Evolutionary conservation across 2,888 invertebrate species (phyloP).

Genomic region (Hirtodrosophila histrioides): DNA sequence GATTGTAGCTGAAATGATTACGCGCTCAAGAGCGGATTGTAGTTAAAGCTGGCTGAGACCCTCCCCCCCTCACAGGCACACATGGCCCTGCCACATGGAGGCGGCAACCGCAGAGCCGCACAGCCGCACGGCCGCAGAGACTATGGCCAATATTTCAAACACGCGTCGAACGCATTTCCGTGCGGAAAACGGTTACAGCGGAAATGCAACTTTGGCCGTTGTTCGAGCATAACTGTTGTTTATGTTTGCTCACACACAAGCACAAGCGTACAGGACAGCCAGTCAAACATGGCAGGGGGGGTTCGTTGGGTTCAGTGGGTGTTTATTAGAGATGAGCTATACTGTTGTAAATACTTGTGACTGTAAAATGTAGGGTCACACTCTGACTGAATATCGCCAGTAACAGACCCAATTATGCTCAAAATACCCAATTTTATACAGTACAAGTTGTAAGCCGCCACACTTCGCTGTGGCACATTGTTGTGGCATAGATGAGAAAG

Average conservation of each 20-base stretch:
- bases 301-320: background rate
- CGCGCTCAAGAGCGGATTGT: slow-evolving; percentile 33
- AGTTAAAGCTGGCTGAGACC: slow-evolving; percentile 25
- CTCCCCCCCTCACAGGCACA: slow-evolving; percentile 10
- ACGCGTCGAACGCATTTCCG: slow-evolving; percentile 80
- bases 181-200: slow-evolving; percentile 77
- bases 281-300: slow-evolving; percentile 23
- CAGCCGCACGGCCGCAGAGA: slow-evolving; percentile 38
- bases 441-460: no score
- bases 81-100: slow-evolving; percentile 19
- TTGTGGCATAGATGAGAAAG: no score
- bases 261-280: background rate
- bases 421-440: no score
- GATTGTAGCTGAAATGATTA: slow-evolving; percentile 47
- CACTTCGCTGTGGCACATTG: no score
- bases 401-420: no score
- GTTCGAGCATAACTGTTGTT: slow-evolving; percentile 78
- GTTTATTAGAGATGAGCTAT: slow-evolving; percentile 12
- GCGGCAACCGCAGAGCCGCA: slow-evolving; percentile 47
- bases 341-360: no score
- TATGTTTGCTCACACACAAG: slow-evolving; percentile 60
- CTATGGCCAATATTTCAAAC: slow-evolving; percentile 78
- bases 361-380: no score
- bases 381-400: no score
- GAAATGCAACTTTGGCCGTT: slow-evolving; percentile 77